Base-by-base conservation (phyloP, 2,888 invertebrate species). In the Eudasyphora cyanicolor region DNA sequence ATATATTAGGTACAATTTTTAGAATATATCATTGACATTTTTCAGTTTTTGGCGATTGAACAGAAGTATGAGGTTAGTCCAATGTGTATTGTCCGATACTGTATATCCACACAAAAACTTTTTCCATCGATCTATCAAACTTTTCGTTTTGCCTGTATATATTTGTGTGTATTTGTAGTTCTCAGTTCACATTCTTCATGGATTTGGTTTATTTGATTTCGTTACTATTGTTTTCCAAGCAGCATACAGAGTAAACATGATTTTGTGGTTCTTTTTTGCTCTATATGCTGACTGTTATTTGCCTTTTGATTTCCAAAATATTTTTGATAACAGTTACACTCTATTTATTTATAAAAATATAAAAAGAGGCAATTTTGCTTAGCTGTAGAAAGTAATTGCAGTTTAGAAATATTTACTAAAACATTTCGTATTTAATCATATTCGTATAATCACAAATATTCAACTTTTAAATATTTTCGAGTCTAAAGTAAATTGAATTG, bases 231-330 rank as follows among this genome's bases (percentile, higher is more conserved):
- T 67, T 67, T 64, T 42, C 6, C 45, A 38, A 21, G 0, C 42
- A 42, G 67, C 35, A 42, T 24, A 21, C 10, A 64, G 67, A 35
- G 24, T 64, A 19, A 38, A 21, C n/a, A 64, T 35, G 32, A 8
- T 14, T 12, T 19, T 38, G 1, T 60, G 24, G 10, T 38, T 12
- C 12, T 51, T 57, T 19, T 42, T 19, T 19, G 17, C 57, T 73
- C 24, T 38, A 38, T 57, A 17, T 54, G 64, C 67, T 14, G 49
- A 38, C 14, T 62, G 78, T 78, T 78, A 78, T 78, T 78, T 78
- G 78, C 71, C 78, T 78, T 76, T 78, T 78, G 78, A 78, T 78
- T 64, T 78, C 71, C 49, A 42, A 35, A 42, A 24, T 24, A 8
- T 5, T 67, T 17, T 38, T 76, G 64, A 57, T 6, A 57, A 19